Percentiles rank a stretch among this genome's conserved stretches.
These are phyloP conservation scores for Saxicola maurus DNA, from an alignment of 2,797 vertebrate genomes.

Conservation along the genomic window DNA sequence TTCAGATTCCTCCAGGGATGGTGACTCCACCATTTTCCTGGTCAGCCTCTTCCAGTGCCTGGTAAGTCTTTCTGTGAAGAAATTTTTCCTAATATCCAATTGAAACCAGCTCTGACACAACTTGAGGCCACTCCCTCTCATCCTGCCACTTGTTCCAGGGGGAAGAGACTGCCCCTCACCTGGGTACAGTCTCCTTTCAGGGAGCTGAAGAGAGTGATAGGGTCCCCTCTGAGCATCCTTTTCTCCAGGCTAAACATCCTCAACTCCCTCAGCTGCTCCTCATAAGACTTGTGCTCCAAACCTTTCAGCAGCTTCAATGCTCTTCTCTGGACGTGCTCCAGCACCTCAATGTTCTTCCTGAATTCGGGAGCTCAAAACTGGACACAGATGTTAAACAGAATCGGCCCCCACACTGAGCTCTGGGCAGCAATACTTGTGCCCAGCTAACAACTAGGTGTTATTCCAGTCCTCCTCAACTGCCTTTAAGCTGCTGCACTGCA, in stretches of 20 bases:
- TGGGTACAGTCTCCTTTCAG: not conserved
- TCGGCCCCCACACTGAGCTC: accelerated
- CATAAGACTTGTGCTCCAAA: not conserved
- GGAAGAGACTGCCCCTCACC: not conserved
- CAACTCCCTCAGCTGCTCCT: not conserved
- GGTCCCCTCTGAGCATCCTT: accelerated
- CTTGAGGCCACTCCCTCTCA: not conserved
- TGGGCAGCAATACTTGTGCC: not conserved
- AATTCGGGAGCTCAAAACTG: not conserved
- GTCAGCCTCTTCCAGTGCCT: not conserved
- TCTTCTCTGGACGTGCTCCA: not conserved
- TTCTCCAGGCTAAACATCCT: not conserved
- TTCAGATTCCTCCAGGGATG: not conserved
- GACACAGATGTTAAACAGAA: not conserved
- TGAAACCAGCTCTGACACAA: not conserved
- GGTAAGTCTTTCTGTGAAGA: not conserved
- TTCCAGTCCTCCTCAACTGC: not conserved
- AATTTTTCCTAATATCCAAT: not conserved
- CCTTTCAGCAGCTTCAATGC: accelerated
- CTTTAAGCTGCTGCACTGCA: not conserved
- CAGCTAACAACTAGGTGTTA: not conserved
- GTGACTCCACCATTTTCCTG: not conserved
- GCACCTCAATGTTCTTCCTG: not conserved
- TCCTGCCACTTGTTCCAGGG: not conserved
- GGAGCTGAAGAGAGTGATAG: not conserved